Evolutionary conservation across 2,888 invertebrate genomes (phyloP).

Genomic region (Cryptus viduatorius): DNA sequence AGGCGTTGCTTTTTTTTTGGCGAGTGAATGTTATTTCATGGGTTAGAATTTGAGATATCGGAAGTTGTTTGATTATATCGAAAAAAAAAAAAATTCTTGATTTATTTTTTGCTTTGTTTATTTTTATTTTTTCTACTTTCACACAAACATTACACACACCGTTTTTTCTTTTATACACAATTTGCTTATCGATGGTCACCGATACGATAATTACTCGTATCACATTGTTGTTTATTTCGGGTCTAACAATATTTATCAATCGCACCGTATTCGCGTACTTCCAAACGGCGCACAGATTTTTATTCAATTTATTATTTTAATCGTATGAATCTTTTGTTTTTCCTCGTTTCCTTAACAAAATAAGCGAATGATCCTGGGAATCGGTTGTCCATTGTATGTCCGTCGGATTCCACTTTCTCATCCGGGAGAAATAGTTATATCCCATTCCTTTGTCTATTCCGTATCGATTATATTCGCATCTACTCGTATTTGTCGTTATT

Average conservation of each 20-base stretch:
- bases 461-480: constrained; percentile 6
- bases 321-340: constrained; percentile 12
- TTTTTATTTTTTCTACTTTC: constrained; percentile 29
- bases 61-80: constrained; percentile 10
- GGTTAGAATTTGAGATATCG: constrained; percentile 38
- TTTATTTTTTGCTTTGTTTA: constrained; percentile 22
- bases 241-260: constrained; percentile 24
- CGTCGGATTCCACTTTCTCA: constrained; percentile 7
- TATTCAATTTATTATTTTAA: constrained; percentile 12
- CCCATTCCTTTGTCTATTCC: not conserved
- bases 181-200: constrained; percentile 55
- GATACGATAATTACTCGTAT: constrained; percentile 12
- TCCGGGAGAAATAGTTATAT: not conserved
- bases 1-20: constrained; percentile 26
- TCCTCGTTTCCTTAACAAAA: constrained; percentile 5
- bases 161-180: constrained; percentile 48
- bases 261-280: not conserved
- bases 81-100: constrained; percentile 6
- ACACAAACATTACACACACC: constrained; percentile 20
- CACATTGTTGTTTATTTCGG: not conserved
- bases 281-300: not conserved
- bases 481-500: not conserved
- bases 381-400: not conserved
- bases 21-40: constrained; percentile 25
- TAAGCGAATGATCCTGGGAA: constrained; percentile 13